These are phyloP conservation scores for Phallusia fumigata DNA, from an alignment of 23 tunicate genomes.

Conservation along the genomic window DNA sequence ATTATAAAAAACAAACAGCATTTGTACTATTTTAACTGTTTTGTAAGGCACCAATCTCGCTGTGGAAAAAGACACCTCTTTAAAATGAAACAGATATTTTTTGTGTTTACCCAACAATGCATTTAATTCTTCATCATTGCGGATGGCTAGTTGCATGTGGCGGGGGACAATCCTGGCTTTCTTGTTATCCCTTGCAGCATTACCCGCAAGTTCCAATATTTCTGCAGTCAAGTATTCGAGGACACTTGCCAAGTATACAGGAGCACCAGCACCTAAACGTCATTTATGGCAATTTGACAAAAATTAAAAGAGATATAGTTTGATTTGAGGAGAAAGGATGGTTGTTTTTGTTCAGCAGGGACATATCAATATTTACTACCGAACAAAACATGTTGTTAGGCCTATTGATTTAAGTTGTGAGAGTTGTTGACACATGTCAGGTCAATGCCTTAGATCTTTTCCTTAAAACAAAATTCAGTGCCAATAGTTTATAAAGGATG, in stretches of 20 bases:
- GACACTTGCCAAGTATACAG: conserved; percentile 88
- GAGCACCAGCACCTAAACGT: conserved; percentile 85
- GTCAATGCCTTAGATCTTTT: too few relatives aligned
- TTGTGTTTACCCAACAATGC: conserved; percentile 46
- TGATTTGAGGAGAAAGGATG: background rate
- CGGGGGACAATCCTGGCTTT: conserved; percentile 76
- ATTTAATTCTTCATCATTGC: conserved; percentile 90
- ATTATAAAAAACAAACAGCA: too few relatives aligned
- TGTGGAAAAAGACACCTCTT: too few relatives aligned
- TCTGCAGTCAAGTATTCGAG: conserved; percentile 93
- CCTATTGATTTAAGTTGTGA: too few relatives aligned
- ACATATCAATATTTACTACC: too few relatives aligned
- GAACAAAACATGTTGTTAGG: too few relatives aligned
- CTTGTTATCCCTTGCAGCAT: conserved; percentile 93
- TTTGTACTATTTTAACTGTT: too few relatives aligned
- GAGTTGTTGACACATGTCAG: too few relatives aligned
- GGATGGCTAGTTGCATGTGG: conserved; percentile 87
- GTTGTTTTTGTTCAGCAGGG: too few relatives aligned
- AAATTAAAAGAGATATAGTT: background rate
- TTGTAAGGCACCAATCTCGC: too few relatives aligned
- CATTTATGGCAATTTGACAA: background rate
- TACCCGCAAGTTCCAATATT: conserved; percentile 84
- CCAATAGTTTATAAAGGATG: too few relatives aligned
- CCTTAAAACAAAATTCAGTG: too few relatives aligned
- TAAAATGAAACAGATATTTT: background rate